A percentile compares a stretch with the other conserved stretches of the same genome.
These are phyloP conservation scores for Grapholita molesta DNA, from an alignment of 1,140 invertebrate genomes.

Conservation along the genomic window DNA sequence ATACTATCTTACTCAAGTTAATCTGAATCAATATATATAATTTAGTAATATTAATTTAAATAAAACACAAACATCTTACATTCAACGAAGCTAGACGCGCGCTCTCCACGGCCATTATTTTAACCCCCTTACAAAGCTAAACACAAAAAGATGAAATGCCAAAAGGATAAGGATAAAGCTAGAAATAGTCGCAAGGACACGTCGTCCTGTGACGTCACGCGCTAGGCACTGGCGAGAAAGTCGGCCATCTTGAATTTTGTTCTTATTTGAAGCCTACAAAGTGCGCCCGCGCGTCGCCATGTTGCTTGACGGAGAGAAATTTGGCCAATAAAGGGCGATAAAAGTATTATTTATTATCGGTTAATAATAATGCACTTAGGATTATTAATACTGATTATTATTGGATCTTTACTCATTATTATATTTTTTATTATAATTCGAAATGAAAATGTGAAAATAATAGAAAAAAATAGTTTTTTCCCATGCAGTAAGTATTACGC, in stretches of 20 bases:
- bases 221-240: slow-evolving; percentile 72
- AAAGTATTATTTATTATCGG: neutral
- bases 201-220: slow-evolving; percentile 72
- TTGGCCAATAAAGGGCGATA: neutral
- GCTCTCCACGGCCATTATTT: neutral
- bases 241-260: slow-evolving; percentile 68
- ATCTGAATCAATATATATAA: neutral
- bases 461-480: too few species aligned
- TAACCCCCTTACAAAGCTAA: neutral
- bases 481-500: too few species aligned
- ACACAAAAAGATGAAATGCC: slow-evolving; percentile 5
- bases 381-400: too few species aligned
- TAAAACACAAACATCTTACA: neutral
- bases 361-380: neutral
- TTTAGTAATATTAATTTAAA: neutral
- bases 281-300: slow-evolving; percentile 61
- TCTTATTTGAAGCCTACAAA: slow-evolving; percentile 69
- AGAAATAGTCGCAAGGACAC: slow-evolving; percentile 60
- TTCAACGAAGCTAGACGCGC: neutral
- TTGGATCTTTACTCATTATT: too few species aligned
- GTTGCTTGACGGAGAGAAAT: slow-evolving; percentile 30
- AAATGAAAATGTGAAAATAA: too few species aligned
- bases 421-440: too few species aligned
- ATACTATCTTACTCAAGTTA: neutral
- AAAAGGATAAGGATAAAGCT: slow-evolving; percentile 35